Percentiles rank a stretch among this genome's conserved stretches.
phyloP scores from a whole-genome alignment of 1,140 invertebrate species.

The Oscheius sp. region DNA sequence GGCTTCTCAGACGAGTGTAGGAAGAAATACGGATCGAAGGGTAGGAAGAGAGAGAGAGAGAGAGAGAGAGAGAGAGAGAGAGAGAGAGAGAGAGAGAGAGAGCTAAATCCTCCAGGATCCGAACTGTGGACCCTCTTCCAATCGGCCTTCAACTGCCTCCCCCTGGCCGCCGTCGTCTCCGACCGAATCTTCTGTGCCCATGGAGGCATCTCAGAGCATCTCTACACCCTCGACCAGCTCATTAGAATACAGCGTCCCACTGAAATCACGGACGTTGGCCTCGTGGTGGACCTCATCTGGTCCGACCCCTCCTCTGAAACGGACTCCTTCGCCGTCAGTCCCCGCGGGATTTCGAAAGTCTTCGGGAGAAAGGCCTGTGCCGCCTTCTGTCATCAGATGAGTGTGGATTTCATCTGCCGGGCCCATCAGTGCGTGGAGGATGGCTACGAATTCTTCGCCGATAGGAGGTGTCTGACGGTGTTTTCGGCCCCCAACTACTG shows the following conservation, averaged over 20 bases:
- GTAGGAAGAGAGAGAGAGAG: not conserved
- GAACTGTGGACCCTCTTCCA: no score
- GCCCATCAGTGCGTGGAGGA: conserved; percentile 64
- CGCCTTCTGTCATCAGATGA: conserved; percentile 33
- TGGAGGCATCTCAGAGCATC: conserved; percentile 76
- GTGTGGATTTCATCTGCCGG: conserved; percentile 39
- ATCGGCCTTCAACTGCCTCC: conserved; percentile 53
- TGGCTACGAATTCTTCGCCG: conserved; percentile 66
- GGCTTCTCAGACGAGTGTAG: not conserved
- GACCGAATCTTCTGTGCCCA: conserved; percentile 82
- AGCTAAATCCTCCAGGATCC: no score
- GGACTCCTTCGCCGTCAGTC: no score
- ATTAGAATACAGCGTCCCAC: conserved; percentile 27
- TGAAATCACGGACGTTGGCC: conserved; percentile 30
- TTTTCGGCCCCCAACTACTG: conserved; percentile 50
- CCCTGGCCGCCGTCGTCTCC: conserved; percentile 76
- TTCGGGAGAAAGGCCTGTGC: conserved; percentile 36
- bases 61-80: not conserved
- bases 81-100: not conserved
- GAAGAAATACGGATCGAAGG: not conserved
- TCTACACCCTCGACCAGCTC: conserved; percentile 64
- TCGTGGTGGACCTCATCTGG: conserved; percentile 39
- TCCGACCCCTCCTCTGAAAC: conserved; percentile 38
- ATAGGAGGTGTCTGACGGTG: conserved; percentile 32
- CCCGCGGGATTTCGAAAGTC: conserved; percentile 26